phyloP scores from a whole-genome alignment of 2,888 invertebrate genomes.

The Willowsia nigromaculata region DNA sequence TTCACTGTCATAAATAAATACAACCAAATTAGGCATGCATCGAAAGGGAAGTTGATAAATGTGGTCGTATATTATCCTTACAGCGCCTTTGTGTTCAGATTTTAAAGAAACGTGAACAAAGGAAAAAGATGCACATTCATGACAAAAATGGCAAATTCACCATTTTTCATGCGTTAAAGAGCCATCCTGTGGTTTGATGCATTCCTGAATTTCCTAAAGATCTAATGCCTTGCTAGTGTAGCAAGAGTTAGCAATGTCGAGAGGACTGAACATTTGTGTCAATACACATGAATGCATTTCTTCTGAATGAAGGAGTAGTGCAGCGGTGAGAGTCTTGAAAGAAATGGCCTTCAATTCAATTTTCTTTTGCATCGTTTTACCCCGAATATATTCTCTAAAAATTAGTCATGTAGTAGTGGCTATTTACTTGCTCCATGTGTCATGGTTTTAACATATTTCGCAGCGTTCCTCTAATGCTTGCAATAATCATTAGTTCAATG shows the following conservation, averaged over 20 bases:
- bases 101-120: not conserved
- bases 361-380: not conserved
- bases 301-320: not conserved
- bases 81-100: not conserved
- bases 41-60: conserved; percentile 43
- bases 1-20: not conserved
- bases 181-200: conserved; percentile 36
- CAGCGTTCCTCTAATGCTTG: too few species aligned
- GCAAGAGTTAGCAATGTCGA: not conserved
- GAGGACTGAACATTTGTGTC: conserved; percentile 26
- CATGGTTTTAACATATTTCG: too few species aligned
- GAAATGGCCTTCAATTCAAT: conserved; percentile 18
- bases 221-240: not conserved
- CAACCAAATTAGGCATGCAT: conserved; percentile 23
- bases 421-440: not conserved
- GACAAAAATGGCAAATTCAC: conserved; percentile 13
- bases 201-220: not conserved
- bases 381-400: not conserved
- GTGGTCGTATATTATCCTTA: not conserved
- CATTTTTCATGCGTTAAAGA: conserved; percentile 27
- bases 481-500: too few species aligned
- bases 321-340: not conserved
- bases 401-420: not conserved
- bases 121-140: not conserved
- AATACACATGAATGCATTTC: conserved; percentile 32